These are phyloP conservation scores for Meriones unguiculatus DNA, from an alignment of 2,113 vertebrate species.

Conservation along the genomic window DNA sequence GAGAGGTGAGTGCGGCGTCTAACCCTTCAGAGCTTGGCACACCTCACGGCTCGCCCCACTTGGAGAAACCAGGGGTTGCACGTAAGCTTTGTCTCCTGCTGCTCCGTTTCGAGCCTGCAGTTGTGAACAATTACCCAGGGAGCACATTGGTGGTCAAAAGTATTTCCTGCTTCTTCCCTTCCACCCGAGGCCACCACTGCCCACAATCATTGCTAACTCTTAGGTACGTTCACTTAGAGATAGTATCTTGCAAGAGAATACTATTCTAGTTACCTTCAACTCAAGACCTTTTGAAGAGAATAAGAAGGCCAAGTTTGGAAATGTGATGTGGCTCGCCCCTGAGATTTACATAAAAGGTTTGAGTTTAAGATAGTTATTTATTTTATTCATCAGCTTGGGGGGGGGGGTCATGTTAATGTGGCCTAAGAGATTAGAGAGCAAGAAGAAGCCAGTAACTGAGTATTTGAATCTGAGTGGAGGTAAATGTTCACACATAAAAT, in stretches of 20 bases:
- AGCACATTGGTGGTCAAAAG: not conserved
- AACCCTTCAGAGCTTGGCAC: not conserved
- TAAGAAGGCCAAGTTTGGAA: not conserved
- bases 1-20: not conserved
- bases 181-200: not conserved
- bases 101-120: not conserved
- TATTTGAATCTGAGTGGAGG: not conserved
- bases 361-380: not conserved
- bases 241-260: not conserved
- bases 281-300: not conserved
- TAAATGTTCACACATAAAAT: not conserved
- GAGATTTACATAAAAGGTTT: slow-evolving; percentile 45
- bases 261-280: not conserved
- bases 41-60: not conserved
- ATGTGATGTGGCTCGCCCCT: not conserved
- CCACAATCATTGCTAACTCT: not conserved
- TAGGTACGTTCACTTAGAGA: not conserved
- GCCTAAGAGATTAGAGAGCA: not conserved
- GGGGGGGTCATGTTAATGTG: not conserved
- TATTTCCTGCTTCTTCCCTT: not conserved
- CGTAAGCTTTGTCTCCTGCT: not conserved
- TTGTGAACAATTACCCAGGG: not conserved
- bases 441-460: not conserved
- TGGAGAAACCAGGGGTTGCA: not conserved
- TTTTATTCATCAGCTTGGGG: not conserved